Conservation (phyloP, 2,797 vertebrate species). For the Chaetophractus vellerosus region DNA sequence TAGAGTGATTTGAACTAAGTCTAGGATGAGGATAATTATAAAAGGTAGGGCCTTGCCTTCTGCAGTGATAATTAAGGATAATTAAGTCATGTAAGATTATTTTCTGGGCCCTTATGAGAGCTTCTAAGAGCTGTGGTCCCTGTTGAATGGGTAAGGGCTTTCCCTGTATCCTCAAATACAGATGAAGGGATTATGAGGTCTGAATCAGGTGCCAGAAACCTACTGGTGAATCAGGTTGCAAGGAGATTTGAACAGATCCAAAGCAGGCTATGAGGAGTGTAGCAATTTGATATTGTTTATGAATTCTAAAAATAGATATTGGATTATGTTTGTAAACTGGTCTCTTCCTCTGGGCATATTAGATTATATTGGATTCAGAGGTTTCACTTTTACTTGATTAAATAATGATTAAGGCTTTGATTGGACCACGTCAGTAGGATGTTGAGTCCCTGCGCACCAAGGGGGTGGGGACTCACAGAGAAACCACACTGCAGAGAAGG, state of each 20-base stretch:
- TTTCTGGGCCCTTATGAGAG: background rate
- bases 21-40: slow-evolving; percentile 1
- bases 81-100: background rate
- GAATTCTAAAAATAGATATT: too few species aligned
- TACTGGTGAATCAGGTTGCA: background rate
- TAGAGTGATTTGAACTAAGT: slow-evolving; percentile 18
- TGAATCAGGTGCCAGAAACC: slow-evolving; percentile 17
- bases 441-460: too few species aligned
- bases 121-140: background rate
- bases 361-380: too few species aligned
- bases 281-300: too few species aligned
- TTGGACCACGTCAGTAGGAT: too few species aligned
- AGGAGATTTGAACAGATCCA: background rate
- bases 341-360: too few species aligned
- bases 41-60: slow-evolving; percentile 37
- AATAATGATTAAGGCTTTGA: too few species aligned
- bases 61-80: background rate
- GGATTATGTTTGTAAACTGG: too few species aligned
- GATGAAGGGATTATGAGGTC: background rate
- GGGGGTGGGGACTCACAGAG: too few species aligned
- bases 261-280: background rate
- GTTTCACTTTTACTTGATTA: too few species aligned
- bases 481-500: too few species aligned
- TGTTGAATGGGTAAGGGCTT: background rate
- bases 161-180: background rate